These are phyloP conservation scores for Tyrophagus putrescentiae DNA, from an alignment of 1,140 invertebrate species.

Conservation along the genomic window DNA sequence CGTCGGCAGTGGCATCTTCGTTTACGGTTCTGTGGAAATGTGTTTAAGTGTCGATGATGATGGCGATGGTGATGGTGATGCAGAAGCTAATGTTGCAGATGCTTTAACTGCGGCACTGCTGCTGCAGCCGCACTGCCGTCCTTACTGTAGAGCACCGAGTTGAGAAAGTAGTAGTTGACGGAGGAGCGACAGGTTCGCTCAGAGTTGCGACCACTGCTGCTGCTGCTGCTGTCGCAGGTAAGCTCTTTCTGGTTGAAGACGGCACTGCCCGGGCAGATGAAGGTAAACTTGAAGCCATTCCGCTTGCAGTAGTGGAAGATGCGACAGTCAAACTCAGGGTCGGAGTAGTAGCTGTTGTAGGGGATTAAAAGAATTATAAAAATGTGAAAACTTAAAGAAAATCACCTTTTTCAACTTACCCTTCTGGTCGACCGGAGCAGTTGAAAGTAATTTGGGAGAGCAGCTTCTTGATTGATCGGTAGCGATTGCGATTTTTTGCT, in stretches of 20 bases:
- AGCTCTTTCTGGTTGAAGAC: slow-evolving; percentile 28
- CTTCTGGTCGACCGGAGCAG: slow-evolving; percentile 25
- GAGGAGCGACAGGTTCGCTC: neutral
- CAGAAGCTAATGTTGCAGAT: too few species aligned
- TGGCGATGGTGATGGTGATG: too few species aligned
- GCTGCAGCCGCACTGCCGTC: neutral
- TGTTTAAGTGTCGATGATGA: too few species aligned
- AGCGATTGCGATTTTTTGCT: neutral
- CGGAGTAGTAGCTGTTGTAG: slow-evolving; percentile 30
- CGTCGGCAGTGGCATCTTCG: too few species aligned
- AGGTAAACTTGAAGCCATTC: slow-evolving; percentile 27
- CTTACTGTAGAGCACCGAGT: neutral
- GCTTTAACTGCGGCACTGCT: too few species aligned
- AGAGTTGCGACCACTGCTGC: neutral
- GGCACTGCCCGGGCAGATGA: slow-evolving; percentile 26
- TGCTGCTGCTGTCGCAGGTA: slow-evolving; percentile 24
- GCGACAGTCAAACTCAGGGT: slow-evolving; percentile 28
- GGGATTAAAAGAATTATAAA: too few species aligned
- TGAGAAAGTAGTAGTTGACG: slow-evolving; percentile 9
- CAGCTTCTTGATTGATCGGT: slow-evolving; percentile 6
- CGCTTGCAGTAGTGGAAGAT: slow-evolving; percentile 30
- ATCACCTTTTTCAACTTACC: too few species aligned
- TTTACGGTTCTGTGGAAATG: too few species aligned
- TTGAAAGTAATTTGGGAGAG: slow-evolving; percentile 26
- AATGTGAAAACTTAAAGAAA: too few species aligned